These are phyloP conservation scores for Henicopernis longicauda DNA, from an alignment of 2,113 vertebrate genomes.

Conservation along the genomic window DNA sequence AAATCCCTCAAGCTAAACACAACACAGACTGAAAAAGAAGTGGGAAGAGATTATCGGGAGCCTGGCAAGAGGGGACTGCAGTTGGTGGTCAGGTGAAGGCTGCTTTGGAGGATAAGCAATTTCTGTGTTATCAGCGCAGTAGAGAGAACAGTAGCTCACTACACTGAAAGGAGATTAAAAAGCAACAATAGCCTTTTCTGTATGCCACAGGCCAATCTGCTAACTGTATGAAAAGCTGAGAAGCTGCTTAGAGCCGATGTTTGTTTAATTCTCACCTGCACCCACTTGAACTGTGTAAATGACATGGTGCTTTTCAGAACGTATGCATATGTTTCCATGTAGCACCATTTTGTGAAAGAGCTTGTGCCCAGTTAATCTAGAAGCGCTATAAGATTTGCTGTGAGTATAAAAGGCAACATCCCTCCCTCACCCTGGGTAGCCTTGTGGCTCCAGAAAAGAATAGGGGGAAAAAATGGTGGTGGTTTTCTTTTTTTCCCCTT, in stretches of 20 bases:
- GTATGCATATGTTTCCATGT: background rate
- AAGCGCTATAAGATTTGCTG: background rate
- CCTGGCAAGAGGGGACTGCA: background rate
- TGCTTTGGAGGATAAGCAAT: slow-evolving; percentile 62
- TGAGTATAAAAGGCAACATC: background rate
- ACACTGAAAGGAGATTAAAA: slow-evolving; percentile 54
- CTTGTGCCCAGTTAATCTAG: background rate
- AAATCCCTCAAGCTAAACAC: slow-evolving; percentile 20
- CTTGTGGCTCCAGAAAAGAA: background rate
- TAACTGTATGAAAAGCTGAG: slow-evolving; percentile 27
- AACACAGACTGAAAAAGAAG: slow-evolving; percentile 3
- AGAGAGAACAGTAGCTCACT: slow-evolving; percentile 20
- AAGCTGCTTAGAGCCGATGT: background rate
- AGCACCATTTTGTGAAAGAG: background rate
- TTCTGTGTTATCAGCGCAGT: slow-evolving; percentile 53
- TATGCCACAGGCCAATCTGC: slow-evolving; percentile 12
- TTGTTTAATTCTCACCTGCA: slow-evolving; percentile 54
- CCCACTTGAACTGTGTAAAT: slow-evolving; percentile 38
- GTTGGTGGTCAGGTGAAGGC: slow-evolving; percentile 26
- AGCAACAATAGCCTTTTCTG: slow-evolving; percentile 55
- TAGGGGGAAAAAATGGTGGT: background rate
- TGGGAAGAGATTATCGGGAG: slow-evolving; percentile 41
- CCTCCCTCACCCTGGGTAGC: background rate
- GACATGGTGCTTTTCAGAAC: background rate
- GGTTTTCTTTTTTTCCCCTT: background rate